phyloP scores from a whole-genome alignment of 2,113 vertebrate genomes.

The Nothoprocta perdicaria region DNA sequence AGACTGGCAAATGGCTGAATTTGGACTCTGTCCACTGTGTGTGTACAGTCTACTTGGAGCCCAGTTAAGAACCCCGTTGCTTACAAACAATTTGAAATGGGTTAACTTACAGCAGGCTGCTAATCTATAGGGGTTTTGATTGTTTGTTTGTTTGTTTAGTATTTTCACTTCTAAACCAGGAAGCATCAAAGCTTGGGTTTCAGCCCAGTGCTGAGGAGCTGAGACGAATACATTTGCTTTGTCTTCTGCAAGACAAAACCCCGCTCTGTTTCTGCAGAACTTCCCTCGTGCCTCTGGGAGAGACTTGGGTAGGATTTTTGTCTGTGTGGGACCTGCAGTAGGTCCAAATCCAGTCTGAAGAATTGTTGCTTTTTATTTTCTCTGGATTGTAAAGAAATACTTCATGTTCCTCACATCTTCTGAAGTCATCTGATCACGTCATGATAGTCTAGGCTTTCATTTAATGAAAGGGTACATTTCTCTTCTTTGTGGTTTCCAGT shows the following conservation, averaged over 20 bases:
- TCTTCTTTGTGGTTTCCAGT: neutral
- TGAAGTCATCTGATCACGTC: neutral
- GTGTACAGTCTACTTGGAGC: neutral
- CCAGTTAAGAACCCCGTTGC: accelerated
- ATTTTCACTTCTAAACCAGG: constrained; percentile 19
- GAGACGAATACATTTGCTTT: neutral
- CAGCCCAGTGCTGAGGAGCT: neutral
- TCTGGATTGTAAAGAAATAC: neutral
- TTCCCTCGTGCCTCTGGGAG: neutral
- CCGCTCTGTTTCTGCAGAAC: neutral
- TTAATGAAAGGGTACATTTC: neutral
- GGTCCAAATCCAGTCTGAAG: neutral
- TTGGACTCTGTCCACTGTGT: neutral
- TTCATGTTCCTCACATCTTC: neutral
- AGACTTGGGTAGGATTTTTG: neutral
- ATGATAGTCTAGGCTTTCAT: neutral
- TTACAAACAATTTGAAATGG: neutral
- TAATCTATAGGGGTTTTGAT: neutral
- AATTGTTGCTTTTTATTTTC: neutral
- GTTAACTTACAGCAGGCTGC: neutral
- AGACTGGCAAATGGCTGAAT: neutral
- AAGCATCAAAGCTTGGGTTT: constrained; percentile 2
- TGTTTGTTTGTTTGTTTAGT: neutral
- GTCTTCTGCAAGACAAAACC: neutral
- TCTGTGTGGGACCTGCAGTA: neutral